These are phyloP conservation scores for Drosophila malerkotliana DNA, from an alignment of 1,140 invertebrate genomes.

Conservation along the genomic window DNA sequence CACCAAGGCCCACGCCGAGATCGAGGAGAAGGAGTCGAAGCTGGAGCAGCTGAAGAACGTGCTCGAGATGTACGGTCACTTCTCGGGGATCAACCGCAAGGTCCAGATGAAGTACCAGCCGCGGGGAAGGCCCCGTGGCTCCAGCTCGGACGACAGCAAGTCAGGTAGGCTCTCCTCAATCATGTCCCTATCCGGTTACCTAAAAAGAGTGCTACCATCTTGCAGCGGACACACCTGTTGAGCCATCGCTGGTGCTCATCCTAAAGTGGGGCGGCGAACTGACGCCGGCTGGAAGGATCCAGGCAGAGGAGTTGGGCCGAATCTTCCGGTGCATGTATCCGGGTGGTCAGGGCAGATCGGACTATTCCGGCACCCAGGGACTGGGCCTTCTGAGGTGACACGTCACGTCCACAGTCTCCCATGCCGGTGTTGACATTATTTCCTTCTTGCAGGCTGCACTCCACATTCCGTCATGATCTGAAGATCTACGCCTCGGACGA, in stretches of 20 bases:
- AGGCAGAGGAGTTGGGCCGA: conserved; percentile 98
- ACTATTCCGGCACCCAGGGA: conserved; percentile 91
- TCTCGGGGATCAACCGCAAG: conserved; percentile 99
- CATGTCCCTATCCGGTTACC: conserved; percentile 9
- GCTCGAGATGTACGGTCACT: conserved; percentile 99
- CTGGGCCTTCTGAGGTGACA: conserved; percentile 91
- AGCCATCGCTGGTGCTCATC: conserved; percentile 96
- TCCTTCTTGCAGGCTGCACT: conserved; percentile 90
- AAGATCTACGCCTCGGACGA: conserved; percentile 99
- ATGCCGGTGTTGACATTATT: background rate
- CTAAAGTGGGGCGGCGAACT: conserved; percentile 99
- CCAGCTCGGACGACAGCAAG: conserved; percentile 97
- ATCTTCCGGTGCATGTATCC: conserved; percentile 99
- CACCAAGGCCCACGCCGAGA: conserved; percentile 93
- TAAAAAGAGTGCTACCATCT: conserved; percentile 50
- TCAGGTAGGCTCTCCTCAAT: conserved; percentile 23
- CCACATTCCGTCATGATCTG: conserved; percentile 98
- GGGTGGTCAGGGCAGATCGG: conserved; percentile 92
- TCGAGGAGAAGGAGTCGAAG: conserved; percentile 98
- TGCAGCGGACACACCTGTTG: conserved; percentile 89
- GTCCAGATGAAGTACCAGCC: conserved; percentile 99
- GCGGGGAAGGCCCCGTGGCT: conserved; percentile 94
- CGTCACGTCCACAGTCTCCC: background rate
- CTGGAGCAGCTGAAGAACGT: conserved; percentile 99
- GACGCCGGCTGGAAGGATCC: conserved; percentile 98